Evolutionary conservation across 2,113 vertebrate species (phyloP).

Genomic region (Balaenoptera acutorostrata): DNA sequence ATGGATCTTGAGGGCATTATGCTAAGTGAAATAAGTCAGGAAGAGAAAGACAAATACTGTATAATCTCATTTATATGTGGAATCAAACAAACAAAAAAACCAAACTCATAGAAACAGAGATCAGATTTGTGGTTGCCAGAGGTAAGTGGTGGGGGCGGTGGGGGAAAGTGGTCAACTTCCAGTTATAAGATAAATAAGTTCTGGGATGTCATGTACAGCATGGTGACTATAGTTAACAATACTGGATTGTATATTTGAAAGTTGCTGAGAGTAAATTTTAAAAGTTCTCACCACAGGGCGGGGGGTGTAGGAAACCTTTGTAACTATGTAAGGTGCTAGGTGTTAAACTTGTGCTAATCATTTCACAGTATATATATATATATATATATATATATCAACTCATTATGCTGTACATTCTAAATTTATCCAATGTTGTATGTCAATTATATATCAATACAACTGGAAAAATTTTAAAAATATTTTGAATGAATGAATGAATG

Average conservation of each 20-base stretch:
- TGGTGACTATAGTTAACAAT: not conserved
- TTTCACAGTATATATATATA: not conserved
- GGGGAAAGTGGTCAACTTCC: not conserved
- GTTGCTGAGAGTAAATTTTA: not conserved
- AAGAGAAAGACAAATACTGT: not conserved
- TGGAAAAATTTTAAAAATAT: not conserved
- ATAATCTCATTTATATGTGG: not conserved
- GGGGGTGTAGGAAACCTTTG: not conserved
- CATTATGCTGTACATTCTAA: not conserved
- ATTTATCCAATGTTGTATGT: not conserved
- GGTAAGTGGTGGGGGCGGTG: not conserved
- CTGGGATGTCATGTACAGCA: not conserved
- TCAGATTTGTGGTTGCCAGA: not conserved
- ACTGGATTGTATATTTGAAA: not conserved
- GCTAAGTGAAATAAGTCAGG: not conserved
- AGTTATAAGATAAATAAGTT: not conserved
- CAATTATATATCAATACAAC: not conserved
- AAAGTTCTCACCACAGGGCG: not conserved
- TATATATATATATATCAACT: not conserved
- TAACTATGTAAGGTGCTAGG: not conserved
- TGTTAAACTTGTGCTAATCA: not conserved
- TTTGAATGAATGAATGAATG: not conserved
- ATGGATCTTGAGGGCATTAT: not conserved
- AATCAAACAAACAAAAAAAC: not conserved
- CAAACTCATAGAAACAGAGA: not conserved